phyloP scores from a whole-genome alignment of 2,113 vertebrate genomes.

The Heptranchias perlo region DNA sequence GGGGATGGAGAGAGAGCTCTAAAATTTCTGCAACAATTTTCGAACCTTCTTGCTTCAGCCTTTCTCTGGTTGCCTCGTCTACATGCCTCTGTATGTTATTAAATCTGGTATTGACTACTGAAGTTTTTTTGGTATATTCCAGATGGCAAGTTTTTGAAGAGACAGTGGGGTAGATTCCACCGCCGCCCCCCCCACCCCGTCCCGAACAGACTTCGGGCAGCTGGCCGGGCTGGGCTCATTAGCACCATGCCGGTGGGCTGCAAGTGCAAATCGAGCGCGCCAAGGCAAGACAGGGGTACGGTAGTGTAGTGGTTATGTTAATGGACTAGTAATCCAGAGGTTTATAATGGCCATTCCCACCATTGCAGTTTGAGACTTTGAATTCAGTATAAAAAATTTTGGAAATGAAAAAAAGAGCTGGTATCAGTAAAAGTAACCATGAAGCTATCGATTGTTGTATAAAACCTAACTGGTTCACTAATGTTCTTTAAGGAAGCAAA shows the following conservation, averaged over 20 bases:
- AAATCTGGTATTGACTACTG: background rate
- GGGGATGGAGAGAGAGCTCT: conserved; percentile 70
- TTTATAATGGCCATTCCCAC: background rate
- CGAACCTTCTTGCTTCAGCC: conserved; percentile 73
- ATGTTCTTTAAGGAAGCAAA: too few relatives aligned
- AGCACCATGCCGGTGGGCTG: background rate
- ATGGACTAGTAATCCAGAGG: background rate
- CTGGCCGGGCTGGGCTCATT: background rate
- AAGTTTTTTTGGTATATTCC: background rate
- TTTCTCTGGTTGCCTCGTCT: conserved; percentile 81
- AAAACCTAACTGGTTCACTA: too few relatives aligned
- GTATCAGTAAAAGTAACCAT: too few relatives aligned
- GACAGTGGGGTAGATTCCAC: background rate
- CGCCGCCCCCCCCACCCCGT: too few relatives aligned
- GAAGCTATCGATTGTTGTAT: too few relatives aligned
- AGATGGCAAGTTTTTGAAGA: background rate
- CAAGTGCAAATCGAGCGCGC: too few relatives aligned
- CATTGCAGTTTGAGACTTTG: background rate
- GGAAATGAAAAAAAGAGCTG: too few relatives aligned
- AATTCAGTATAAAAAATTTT: background rate
- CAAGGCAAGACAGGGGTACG: background rate
- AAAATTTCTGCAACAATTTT: conserved; percentile 67
- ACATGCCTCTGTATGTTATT: conserved; percentile 74
- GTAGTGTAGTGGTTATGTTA: background rate
- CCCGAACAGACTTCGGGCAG: background rate